Conservation (phyloP, 2,113 vertebrate genomes). For the Calypte anna region DNA sequence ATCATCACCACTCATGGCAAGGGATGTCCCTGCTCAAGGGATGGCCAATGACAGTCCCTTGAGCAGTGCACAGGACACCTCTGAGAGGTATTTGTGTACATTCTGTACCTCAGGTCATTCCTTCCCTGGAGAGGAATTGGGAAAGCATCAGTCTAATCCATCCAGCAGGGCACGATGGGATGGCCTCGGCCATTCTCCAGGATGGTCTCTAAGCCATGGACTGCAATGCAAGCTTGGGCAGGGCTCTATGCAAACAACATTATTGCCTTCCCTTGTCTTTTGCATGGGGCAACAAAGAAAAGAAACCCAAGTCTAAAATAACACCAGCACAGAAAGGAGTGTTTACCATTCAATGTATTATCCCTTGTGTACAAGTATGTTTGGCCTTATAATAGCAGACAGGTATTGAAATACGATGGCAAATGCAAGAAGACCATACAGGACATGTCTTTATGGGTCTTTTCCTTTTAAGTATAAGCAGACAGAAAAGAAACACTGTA, state of each 20-base stretch:
- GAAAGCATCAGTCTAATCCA: neutral
- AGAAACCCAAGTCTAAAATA: neutral
- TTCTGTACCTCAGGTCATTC: neutral
- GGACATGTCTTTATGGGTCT: neutral
- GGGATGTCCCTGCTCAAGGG: neutral
- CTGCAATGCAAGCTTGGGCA: neutral
- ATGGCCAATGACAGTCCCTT: neutral
- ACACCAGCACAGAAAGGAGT: constrained; percentile 8
- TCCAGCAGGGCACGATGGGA: neutral
- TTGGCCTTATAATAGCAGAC: constrained; percentile 57
- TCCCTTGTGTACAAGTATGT: constrained; percentile 65
- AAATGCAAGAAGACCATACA: constrained; percentile 50
- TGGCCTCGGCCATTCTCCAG: neutral
- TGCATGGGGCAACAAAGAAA: neutral
- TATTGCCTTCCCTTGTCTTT: neutral
- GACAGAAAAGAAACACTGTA: constrained; percentile 62
- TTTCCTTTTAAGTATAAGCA: constrained; percentile 45
- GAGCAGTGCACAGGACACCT: fast-evolving
- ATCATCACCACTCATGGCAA: neutral
- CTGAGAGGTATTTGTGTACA: neutral
- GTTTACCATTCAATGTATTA: constrained; percentile 63
- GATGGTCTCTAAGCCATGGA: neutral
- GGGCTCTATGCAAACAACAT: neutral
- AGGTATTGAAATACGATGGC: constrained; percentile 49
- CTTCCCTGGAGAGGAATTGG: neutral